Evolutionary conservation across 2,888 invertebrate species (phyloP), one percentile per base, ranked within the genome.

Genomic region (Psococerastis gibbosa): DNA sequence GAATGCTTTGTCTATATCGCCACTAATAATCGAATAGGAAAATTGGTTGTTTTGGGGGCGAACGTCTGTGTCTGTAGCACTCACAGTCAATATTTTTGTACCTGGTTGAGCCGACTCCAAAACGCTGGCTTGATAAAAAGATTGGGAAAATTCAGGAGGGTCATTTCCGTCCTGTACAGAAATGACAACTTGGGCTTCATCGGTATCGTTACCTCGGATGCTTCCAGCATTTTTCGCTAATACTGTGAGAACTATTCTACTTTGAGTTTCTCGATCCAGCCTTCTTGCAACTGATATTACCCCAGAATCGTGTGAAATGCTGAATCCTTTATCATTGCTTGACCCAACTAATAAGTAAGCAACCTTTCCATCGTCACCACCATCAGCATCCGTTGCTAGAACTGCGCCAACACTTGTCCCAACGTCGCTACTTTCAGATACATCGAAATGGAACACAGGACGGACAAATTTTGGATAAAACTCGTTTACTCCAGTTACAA

Each of bases 121-220:
- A 17, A 94, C 70, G 47, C 71, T 72, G 0, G 81, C 73, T 54
- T 81, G 78, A 58, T 94, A 94, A 16, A 71, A 58, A 41, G 69
- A 69, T 54, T 79, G 73, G n/a, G 78, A 61, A 58, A 95, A 95
- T 58, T 87, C 85, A 0, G 94, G 94, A 1, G 94, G 89, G 65
- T 94, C 94, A 57, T 94, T 94, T 16, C 92, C 92, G 60, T 94
- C 94, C 64, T 91, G 87, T 49, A 95, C 84, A 1, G 84, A 81
- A 48, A 95, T 80, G 41, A 87, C 83, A 1, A 95, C 84, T 62
- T 88, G 87, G 3, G 92, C 92, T 63, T 88, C 89, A 57, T 91
- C 92, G 0, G 91, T 92, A 55, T 94, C 92, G 57, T 92, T 91
- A 2, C 94, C 94, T 32, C 80, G 71, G 51, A 95, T 91, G 15